phyloP scores from a whole-genome alignment of 2,888 invertebrate genomes.

The Scelioninae gen. 1 region DNA sequence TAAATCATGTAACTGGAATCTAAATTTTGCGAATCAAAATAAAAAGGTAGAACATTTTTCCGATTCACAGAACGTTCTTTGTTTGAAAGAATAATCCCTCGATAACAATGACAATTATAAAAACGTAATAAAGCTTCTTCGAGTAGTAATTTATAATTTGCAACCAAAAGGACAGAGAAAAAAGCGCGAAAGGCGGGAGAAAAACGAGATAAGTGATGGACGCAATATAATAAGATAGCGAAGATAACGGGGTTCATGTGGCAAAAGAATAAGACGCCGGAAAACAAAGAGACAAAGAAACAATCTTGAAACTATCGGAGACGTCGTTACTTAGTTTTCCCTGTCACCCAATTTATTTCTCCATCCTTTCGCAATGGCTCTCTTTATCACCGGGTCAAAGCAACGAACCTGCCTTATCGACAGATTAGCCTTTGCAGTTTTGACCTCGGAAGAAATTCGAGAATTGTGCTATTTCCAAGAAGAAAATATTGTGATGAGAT shows the following conservation, averaged over 20 bases:
- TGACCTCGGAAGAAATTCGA: too few species aligned
- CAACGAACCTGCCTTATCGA: conserved; percentile 54
- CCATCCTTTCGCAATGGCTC: conserved; percentile 37
- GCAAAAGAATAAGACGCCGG: conserved; percentile 44
- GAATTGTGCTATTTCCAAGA: too few species aligned
- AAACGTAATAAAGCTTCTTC: conserved; percentile 52
- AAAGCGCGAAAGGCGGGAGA: conserved; percentile 35
- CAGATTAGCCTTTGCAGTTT: conserved; percentile 45
- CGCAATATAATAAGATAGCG: conserved; percentile 53
- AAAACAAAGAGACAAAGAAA: conserved; percentile 61
- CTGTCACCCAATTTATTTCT: conserved; percentile 74
- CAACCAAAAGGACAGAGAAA: conserved; percentile 22
- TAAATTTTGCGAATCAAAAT: conserved; percentile 27
- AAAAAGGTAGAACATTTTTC: neutral
- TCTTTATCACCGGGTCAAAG: conserved; percentile 46
- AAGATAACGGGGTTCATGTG: conserved; percentile 34
- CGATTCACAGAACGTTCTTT: conserved; percentile 3
- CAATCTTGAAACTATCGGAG: conserved; percentile 67
- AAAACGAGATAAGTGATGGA: conserved; percentile 58
- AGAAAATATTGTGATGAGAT: too few species aligned
- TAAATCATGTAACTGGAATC: conserved; percentile 22
- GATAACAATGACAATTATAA: conserved; percentile 50
- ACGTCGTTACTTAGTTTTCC: conserved; percentile 75
- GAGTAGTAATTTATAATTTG: conserved; percentile 62
- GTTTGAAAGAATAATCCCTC: conserved; percentile 37